Percentiles rank a stretch among this genome's conserved stretches.
Conservation (phyloP, 1,140 invertebrate genomes). For the Rhyzopertha dominica region DNA sequence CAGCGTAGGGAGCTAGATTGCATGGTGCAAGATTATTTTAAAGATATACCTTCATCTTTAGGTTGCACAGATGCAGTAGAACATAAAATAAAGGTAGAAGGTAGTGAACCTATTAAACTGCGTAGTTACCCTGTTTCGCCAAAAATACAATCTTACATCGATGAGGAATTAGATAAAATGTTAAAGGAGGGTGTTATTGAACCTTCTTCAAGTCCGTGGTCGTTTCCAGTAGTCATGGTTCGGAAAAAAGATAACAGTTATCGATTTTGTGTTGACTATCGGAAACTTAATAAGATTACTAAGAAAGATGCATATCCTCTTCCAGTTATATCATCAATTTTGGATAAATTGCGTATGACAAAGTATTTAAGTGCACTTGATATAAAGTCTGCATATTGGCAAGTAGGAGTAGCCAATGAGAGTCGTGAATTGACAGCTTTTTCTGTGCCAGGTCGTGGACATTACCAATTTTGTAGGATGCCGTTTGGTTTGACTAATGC, state of each 20-base stretch:
- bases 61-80: conserved; percentile 19
- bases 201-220: neutral
- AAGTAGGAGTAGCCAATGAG: conserved; percentile 30
- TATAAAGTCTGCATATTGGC: conserved; percentile 34
- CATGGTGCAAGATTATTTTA: neutral
- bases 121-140: conserved; percentile 27
- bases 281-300: too few species aligned
- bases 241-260: conserved; percentile 1
- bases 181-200: neutral
- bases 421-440: conserved; percentile 38
- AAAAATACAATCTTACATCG: neutral
- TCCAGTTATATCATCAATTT: neutral
- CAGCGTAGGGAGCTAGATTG: neutral
- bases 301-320: too few species aligned
- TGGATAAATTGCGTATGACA: conserved; percentile 33
- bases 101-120: conserved; percentile 33
- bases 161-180: conserved; percentile 4
- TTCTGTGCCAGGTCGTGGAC: conserved; percentile 28
- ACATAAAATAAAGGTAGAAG: conserved; percentile 30
- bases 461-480: conserved; percentile 35
- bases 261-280: too few species aligned
- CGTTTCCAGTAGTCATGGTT: neutral
- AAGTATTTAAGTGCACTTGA: conserved; percentile 35
- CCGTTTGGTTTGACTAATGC: conserved; percentile 32
- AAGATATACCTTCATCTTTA: conserved; percentile 2